Percentiles rank a stretch among this genome's conserved stretches.
Evolutionary conservation across 2,888 invertebrate species (phyloP).

Genomic region (Galerucella pusilla): DNA sequence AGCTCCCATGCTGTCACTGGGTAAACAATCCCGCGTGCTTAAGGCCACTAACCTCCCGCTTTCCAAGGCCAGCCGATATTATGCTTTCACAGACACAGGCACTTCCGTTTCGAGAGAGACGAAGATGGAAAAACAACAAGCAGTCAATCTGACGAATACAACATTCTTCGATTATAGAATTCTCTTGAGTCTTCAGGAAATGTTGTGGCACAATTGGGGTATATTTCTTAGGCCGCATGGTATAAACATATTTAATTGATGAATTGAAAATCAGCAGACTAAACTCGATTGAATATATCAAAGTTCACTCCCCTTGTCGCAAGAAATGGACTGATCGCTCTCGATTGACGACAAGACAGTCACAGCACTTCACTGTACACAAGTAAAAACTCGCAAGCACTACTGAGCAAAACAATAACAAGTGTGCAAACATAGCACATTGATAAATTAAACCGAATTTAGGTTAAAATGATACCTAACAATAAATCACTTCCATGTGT

Average conservation of each 20-base stretch:
- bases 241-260: constrained; percentile 40
- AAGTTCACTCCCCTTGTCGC: constrained; percentile 60
- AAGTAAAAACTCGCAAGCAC: constrained; percentile 36
- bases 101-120: constrained; percentile 60
- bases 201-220: constrained; percentile 32
- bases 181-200: constrained; percentile 32
- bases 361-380: constrained; percentile 48
- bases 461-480: constrained; percentile 27
- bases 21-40: constrained; percentile 66
- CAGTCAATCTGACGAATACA: constrained; percentile 53
- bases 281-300: constrained; percentile 27
- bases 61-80: constrained; percentile 63
- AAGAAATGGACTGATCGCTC: constrained; percentile 66
- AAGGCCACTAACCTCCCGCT: constrained; percentile 64
- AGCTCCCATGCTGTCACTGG: constrained; percentile 62
- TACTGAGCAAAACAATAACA: constrained; percentile 75
- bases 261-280: constrained; percentile 27
- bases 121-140: constrained; percentile 61
- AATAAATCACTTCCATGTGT: constrained; percentile 30
- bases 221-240: constrained; percentile 41
- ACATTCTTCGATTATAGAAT: constrained; percentile 42
- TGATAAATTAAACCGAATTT: constrained; percentile 39
- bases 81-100: constrained; percentile 60
- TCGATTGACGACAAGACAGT: constrained; percentile 57
- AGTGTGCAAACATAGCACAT: constrained; percentile 71